These are phyloP conservation scores for Sciurus vulgaris DNA, from an alignment of 2,797 vertebrate species.

Conservation along the genomic window DNA sequence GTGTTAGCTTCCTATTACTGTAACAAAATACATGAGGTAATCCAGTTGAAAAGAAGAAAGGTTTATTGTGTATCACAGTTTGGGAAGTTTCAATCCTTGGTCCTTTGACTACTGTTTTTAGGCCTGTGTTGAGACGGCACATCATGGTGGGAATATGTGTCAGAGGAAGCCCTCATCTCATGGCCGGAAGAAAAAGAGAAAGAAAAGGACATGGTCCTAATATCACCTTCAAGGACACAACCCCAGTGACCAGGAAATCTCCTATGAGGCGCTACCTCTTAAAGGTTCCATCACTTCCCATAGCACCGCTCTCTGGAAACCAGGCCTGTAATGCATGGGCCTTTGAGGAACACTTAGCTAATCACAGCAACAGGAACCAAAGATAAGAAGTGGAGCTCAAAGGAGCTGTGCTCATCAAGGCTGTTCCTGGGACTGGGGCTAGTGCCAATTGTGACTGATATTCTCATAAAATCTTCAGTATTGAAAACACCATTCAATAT, in stretches of 20 bases:
- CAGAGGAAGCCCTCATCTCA: neutral
- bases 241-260: neutral
- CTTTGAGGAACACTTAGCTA: neutral
- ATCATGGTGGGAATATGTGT: no score
- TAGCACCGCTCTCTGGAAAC: neutral
- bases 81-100: neutral
- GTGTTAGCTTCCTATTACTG: neutral
- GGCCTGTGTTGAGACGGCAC: neutral
- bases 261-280: neutral
- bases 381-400: neutral
- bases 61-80: no score
- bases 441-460: neutral
- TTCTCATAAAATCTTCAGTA: neutral
- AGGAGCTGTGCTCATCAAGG: neutral
- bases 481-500: neutral
- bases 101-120: neutral
- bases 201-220: neutral
- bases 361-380: neutral
- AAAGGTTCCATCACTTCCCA: no score
- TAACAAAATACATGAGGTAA: neutral
- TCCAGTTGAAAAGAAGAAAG: no score
- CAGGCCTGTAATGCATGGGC: neutral
- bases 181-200: neutral
- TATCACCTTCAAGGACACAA: no score
- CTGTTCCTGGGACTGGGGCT: neutral